phyloP scores from a whole-genome alignment of 2,113 vertebrate genomes.

The Pionites leucogaster region DNA sequence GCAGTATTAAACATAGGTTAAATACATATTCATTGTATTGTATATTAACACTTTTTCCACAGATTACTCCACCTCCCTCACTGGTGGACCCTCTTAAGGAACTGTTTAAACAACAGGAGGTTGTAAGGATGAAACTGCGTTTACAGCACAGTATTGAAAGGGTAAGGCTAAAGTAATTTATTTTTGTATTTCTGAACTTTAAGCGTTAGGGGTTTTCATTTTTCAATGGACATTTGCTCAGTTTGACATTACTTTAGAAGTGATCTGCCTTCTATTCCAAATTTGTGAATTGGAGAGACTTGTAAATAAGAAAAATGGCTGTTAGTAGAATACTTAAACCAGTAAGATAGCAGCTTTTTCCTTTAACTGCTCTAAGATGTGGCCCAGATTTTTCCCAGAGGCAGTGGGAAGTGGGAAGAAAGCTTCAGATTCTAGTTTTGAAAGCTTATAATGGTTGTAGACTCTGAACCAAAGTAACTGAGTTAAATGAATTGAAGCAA shows the following conservation, averaged over 20 bases:
- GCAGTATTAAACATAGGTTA: background rate
- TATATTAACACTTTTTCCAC: constrained; percentile 8
- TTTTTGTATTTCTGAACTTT: background rate
- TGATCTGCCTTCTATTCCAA: background rate
- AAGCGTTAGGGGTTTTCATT: background rate
- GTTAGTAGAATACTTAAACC: background rate
- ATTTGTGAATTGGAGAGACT: background rate
- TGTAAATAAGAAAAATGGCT: background rate
- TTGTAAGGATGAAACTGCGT: constrained; percentile 96
- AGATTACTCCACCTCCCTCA: constrained; percentile 98
- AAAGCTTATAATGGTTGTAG: background rate
- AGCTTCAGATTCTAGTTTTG: background rate
- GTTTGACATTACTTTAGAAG: background rate
- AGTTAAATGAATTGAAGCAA: background rate
- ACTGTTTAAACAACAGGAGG: constrained; percentile 97
- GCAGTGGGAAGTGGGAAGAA: background rate
- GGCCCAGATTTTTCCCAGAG: background rate
- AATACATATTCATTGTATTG: background rate
- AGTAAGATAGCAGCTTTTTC: background rate
- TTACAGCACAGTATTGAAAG: constrained; percentile 98
- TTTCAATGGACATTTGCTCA: background rate
- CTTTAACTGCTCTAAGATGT: background rate
- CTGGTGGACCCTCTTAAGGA: constrained; percentile 95
- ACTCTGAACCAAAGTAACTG: background rate
- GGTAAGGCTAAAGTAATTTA: constrained; percentile 70